phyloP scores from a whole-genome alignment of 2,888 invertebrate genomes.

The Tiliacea aurago region DNA sequence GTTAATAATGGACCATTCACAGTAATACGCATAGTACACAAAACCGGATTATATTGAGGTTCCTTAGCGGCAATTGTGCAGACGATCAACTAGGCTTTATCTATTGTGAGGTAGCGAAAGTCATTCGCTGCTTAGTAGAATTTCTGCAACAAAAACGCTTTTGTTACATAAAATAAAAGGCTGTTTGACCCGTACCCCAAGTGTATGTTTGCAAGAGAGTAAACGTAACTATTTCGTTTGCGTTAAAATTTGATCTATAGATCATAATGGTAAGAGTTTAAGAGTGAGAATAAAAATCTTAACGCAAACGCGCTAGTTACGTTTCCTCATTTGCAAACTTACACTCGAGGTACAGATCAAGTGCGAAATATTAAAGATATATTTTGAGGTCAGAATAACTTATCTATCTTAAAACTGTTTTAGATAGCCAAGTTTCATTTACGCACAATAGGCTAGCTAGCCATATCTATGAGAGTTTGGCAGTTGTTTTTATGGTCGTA shows the following conservation, averaged over 20 bases:
- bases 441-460: constrained; percentile 37
- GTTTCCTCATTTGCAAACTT: too few species aligned
- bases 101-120: constrained; percentile 42
- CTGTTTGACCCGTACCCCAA: not conserved
- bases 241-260: too few species aligned
- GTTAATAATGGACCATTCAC: not conserved
- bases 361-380: constrained; percentile 19
- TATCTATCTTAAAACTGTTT: not conserved
- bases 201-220: too few species aligned
- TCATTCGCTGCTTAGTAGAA: constrained; percentile 10
- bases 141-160: constrained; percentile 28
- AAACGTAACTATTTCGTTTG: too few species aligned
- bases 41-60: constrained; percentile 35
- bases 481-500: constrained; percentile 27
- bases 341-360: too few species aligned
- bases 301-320: too few species aligned
- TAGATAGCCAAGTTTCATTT: constrained; percentile 1
- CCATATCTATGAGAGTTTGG: constrained; percentile 23
- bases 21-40: constrained; percentile 7
- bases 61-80: constrained; percentile 7
- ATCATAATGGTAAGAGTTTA: too few species aligned
- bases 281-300: too few species aligned
- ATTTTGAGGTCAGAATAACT: not conserved
- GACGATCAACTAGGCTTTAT: constrained; percentile 4
- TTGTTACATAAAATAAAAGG: constrained; percentile 30